Conservation (phyloP, 2,797 vertebrate species). For the Leucoraja ocellata region DNA sequence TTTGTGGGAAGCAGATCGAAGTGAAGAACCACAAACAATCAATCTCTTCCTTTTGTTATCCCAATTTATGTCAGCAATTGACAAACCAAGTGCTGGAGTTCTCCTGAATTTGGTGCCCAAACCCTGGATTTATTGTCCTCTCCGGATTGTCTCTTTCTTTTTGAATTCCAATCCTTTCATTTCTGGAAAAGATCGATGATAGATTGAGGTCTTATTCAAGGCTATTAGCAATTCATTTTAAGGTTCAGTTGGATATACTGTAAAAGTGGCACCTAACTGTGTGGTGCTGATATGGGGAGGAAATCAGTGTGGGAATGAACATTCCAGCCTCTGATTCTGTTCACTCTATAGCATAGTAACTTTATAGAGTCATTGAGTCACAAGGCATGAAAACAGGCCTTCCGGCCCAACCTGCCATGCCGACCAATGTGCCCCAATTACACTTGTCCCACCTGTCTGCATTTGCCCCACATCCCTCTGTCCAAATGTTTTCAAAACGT, state of each 20-base stretch:
- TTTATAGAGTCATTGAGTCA: too few relatives aligned
- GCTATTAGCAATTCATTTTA: background rate
- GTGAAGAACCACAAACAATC: background rate
- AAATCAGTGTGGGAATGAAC: too few relatives aligned
- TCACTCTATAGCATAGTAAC: background rate
- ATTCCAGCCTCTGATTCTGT: background rate
- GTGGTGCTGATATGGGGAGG: too few relatives aligned
- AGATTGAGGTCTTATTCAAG: background rate
- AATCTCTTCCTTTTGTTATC: background rate
- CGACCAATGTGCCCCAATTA: too few relatives aligned
- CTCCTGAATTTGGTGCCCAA: background rate
- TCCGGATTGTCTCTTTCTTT: background rate
- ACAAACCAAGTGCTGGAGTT: background rate
- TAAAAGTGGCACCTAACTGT: background rate
- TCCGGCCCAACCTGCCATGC: too few relatives aligned
- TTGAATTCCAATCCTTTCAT: background rate
- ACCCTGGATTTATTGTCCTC: background rate
- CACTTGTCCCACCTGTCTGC: too few relatives aligned
- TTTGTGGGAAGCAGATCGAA: background rate
- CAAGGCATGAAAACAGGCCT: too few relatives aligned
- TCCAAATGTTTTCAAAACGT: too few relatives aligned
- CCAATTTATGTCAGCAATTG: background rate
- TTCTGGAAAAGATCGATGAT: background rate
- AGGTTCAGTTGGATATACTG: background rate
- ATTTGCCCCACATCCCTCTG: too few relatives aligned